Percentiles rank a stretch among this genome's conserved stretches.
Conservation (phyloP, 1,140 invertebrate genomes). For the Drosophila murphyi region DNA sequence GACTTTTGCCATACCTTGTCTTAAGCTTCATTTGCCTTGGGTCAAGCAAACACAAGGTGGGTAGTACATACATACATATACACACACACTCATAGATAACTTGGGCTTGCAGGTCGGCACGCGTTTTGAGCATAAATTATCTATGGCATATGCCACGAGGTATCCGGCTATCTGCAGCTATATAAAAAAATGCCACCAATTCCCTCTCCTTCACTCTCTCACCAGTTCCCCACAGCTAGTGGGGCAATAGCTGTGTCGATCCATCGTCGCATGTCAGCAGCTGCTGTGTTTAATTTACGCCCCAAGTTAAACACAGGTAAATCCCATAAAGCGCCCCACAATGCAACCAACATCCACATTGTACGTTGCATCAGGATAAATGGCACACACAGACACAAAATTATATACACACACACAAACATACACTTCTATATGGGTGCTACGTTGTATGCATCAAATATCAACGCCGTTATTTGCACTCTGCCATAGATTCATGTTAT, state of each 20-base stretch:
- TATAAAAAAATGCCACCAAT: constrained; percentile 56
- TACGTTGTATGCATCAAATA: constrained; percentile 67
- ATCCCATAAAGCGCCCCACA: constrained; percentile 68
- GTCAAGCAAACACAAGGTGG: constrained; percentile 29
- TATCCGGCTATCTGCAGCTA: constrained; percentile 33
- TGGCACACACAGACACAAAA: constrained; percentile 31
- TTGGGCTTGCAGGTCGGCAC: constrained; percentile 49
- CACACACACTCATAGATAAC: not conserved
- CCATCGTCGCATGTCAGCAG: constrained; percentile 73
- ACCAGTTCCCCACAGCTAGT: not conserved
- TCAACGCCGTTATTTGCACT: constrained; percentile 72
- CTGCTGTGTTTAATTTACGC: constrained; percentile 77
- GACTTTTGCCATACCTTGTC: constrained; percentile 32
- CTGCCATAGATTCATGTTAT: constrained; percentile 39
- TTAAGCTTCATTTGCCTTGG: constrained; percentile 52
- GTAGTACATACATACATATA: not conserved
- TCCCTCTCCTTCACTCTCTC: not conserved
- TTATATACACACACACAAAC: constrained; percentile 25
- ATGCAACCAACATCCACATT: constrained; percentile 51
- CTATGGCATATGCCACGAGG: constrained; percentile 52
- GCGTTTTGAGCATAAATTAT: constrained; percentile 78
- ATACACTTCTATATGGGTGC: constrained; percentile 9
- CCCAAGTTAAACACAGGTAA: constrained; percentile 67
- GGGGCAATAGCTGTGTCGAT: constrained; percentile 41
- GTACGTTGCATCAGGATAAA: constrained; percentile 65